Percentiles rank a stretch among this genome's conserved stretches.
Conservation (phyloP, 2,113 vertebrate species). For the Gasterosteus aculeatus region DNA sequence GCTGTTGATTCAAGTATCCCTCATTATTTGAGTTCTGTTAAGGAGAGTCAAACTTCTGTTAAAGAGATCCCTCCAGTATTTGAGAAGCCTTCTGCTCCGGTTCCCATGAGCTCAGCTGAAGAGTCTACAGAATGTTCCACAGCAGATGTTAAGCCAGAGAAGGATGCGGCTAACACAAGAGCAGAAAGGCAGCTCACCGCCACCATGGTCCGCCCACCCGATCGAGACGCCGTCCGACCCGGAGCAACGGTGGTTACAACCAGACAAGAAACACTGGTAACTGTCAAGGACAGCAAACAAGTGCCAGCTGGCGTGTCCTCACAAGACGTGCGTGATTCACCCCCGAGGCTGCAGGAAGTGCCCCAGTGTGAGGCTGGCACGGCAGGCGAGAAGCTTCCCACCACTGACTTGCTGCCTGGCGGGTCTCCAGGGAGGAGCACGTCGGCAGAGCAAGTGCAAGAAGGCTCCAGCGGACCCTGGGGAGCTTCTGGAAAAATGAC, state of each 20-base stretch:
- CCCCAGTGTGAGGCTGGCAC: neutral
- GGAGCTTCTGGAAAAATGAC: neutral
- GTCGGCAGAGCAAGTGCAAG: neutral
- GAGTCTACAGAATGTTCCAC: neutral
- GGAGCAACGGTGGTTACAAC: neutral
- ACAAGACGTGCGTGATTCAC: neutral
- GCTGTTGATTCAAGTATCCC: neutral
- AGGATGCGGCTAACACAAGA: neutral
- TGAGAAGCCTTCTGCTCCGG: neutral
- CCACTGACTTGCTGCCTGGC: neutral
- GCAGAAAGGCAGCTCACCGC: neutral
- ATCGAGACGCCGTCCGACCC: constrained; percentile 4
- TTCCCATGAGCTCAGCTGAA: neutral
- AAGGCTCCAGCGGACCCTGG: neutral
- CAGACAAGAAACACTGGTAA: neutral
- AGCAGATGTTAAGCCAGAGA: neutral
- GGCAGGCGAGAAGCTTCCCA: neutral
- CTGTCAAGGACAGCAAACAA: neutral
- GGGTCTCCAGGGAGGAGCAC: neutral
- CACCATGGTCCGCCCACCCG: neutral
- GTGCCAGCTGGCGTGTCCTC: neutral
- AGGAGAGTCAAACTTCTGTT: neutral
- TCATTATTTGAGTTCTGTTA: neutral
- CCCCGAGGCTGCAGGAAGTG: neutral
- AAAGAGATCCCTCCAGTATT: neutral